phyloP scores from a whole-genome alignment of 64 coral and sea anemone species.

The Hydrozoanthus tunicans region DNA sequence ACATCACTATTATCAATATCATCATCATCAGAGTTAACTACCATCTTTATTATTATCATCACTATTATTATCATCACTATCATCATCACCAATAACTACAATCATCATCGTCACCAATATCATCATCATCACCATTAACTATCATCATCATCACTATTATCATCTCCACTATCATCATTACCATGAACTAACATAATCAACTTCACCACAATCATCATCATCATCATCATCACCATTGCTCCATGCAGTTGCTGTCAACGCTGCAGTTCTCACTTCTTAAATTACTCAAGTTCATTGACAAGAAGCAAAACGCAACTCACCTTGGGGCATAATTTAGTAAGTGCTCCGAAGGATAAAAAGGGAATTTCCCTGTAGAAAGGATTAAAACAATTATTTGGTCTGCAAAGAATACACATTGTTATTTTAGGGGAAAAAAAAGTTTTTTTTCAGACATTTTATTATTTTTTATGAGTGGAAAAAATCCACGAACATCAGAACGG shows the following conservation, averaged over 20 bases:
- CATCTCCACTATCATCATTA: neutral
- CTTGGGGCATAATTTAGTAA: conserved; percentile 92
- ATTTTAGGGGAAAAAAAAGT: neutral
- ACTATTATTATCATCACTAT: neutral
- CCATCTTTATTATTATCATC: neutral
- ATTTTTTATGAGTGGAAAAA: too few relatives aligned
- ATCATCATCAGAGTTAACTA: neutral
- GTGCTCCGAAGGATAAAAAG: conserved; percentile 74
- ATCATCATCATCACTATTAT: neutral
- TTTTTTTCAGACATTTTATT: neutral
- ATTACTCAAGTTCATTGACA: neutral
- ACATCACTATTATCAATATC: neutral
- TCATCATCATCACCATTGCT: neutral
- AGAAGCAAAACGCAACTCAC: conserved; percentile 14
- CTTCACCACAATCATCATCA: neutral
- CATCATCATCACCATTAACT: neutral
- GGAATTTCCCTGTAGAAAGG: conserved; percentile 71
- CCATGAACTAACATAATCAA: neutral
- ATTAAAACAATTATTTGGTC: too few relatives aligned
- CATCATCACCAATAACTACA: neutral
- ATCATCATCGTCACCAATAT: neutral
- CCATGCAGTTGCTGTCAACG: neutral
- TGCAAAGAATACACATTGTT: neutral
- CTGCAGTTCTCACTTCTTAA: neutral
- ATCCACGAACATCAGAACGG: too few relatives aligned